Base-by-base conservation (phyloP, 2,113 vertebrate genomes). In the Lycocorax pyrrhopterus region DNA sequence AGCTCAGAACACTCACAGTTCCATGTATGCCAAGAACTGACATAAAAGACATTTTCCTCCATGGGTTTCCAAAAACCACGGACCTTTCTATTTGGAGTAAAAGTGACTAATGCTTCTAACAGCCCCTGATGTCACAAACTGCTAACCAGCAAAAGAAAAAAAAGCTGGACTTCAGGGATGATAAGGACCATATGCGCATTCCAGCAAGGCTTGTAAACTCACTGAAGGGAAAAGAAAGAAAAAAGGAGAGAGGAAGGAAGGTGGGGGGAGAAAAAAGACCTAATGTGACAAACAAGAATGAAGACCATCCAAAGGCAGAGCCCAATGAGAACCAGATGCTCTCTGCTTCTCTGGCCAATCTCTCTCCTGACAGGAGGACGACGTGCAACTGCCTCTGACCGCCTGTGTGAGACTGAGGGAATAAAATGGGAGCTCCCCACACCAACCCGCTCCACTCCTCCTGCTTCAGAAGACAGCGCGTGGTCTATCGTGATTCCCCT, bases 141-240 rank as follows among this genome's bases (percentile, higher is more conserved):
- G 94, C 97, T 97, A 96, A 97, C 84, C 79, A 80, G 85, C 59
- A 93, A 35, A 74, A 71, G 52, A 89, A 92, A 68, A 74, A 73
- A 81, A 59, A 44, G 25, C 87, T 58, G 87, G 30, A 55, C 96
- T 92, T 94, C 8, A 10, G 84, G 87, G 89, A 89, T 93, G 97
- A 97, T 96, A 93, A 95, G 96, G 95, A 97, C 97, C 97, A 97
- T 96, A 95, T 97, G 98, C 97, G 95, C 97, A 97, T 98, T 98
- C 97, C 98, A 97, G 89, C 68, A 76, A 93, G 79, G 59, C 96
- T 69, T 86, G 86, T 95, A 92, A 95, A 96, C 60, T 90, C 66
- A 69, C 71, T 84, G 80, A 90, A 77, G 81, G 78, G 53, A 33
- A n/a, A 27, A 49, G 51, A 55, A 66, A 35, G 16, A 10, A 59